Percentiles rank a stretch among this genome's conserved stretches.
Conservation (phyloP, 2,888 invertebrate species). For the Molorchus minor region DNA sequence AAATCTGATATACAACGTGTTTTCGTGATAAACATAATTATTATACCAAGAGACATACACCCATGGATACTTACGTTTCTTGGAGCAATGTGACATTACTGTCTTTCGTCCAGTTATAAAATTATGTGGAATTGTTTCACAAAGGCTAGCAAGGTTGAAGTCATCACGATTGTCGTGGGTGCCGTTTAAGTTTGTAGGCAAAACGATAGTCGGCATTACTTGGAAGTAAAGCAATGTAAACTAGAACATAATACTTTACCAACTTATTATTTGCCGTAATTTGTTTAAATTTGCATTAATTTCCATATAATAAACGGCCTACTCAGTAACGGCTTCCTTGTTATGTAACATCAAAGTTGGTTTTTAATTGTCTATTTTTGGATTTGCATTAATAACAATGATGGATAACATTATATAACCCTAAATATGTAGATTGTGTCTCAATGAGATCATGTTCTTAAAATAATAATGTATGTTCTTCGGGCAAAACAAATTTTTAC, state of each 20-base stretch:
- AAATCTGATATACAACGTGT: no score
- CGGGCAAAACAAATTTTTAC: no score
- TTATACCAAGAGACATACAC: no score
- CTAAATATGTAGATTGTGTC: no score
- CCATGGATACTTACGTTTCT: no score
- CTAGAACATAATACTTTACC: conserved; percentile 17
- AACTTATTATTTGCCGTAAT: conserved; percentile 3
- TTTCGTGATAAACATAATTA: no score
- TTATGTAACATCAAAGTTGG: conserved; percentile 2
- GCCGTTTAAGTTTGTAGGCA: conserved; percentile 37
- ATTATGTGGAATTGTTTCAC: conserved; percentile 36
- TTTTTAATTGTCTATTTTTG: not conserved
- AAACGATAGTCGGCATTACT: conserved; percentile 31
- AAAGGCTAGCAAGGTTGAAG: conserved; percentile 38
- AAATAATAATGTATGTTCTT: no score
- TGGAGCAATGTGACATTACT: conserved; percentile 6
- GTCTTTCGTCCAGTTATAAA: conserved; percentile 16
- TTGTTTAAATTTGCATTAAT: conserved; percentile 22
- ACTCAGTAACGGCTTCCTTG: conserved; percentile 9
- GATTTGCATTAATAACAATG: no score
- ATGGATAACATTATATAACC: no score
- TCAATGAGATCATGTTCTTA: no score
- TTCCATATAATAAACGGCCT: conserved; percentile 14
- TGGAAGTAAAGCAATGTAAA: conserved; percentile 18
- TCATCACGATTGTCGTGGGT: conserved; percentile 43